Evolutionary conservation across 2,113 vertebrate species (phyloP).

Genomic region (Colinus virginianus): DNA sequence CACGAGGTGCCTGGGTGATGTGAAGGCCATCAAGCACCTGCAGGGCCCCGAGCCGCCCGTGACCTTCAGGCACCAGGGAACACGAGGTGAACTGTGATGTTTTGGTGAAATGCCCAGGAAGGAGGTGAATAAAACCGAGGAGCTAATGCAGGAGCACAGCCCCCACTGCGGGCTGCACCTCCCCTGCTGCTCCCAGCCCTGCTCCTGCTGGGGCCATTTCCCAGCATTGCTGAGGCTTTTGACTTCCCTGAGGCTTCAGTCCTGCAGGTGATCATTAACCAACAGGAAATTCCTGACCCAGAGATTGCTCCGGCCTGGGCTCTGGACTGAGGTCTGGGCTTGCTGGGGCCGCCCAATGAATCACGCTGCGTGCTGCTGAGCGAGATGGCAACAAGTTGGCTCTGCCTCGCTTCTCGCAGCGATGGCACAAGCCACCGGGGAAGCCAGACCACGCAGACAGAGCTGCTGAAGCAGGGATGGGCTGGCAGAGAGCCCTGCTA

Average conservation of each 20-base stretch:
- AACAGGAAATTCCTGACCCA: constrained; percentile 67
- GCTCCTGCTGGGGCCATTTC: constrained; percentile 12
- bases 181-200: background rate
- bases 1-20: background rate
- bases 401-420: background rate
- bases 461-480: background rate
- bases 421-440: fast-evolving
- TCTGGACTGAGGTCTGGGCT: background rate
- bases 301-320: background rate
- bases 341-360: background rate
- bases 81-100: fast-evolving
- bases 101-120: background rate
- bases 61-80: background rate
- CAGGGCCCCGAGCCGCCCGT: fast-evolving
- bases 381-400: background rate
- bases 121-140: fast-evolving
- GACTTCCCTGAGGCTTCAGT: background rate
- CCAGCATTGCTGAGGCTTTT: background rate
- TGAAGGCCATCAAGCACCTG: fast-evolving
- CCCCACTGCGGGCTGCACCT: background rate
- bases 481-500: background rate
- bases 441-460: fast-evolving
- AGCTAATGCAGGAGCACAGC: fast-evolving
- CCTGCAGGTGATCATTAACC: constrained; percentile 63
- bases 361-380: background rate